Evolutionary conservation across 2,797 vertebrate genomes (phyloP), one percentile per base, ranked within the genome.

Genomic region (Eidolon dupreanum): DNA sequence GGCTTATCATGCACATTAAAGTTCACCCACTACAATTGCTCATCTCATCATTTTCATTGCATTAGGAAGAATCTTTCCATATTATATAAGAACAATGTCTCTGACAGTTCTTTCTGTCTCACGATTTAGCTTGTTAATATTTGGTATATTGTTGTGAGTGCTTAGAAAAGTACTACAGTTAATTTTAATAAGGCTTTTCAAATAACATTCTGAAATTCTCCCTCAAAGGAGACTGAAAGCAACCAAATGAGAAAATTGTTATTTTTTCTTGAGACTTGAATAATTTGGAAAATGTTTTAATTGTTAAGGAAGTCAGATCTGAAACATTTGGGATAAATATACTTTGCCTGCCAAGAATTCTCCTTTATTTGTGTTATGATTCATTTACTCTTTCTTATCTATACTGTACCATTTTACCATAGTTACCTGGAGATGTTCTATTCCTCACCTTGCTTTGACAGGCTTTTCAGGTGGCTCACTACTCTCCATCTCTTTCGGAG

Each of bases 141-240:
- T 87, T 43, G 4, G 31, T 71, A 38, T 53, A 53, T 49, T 86
- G 28, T 61, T 77, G 2, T 55, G 7, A 81, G 16, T 73, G n/a
- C 19, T 66, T 90, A 66, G 61, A 41, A 65, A 81, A 74, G 92
- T 89, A 43, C 11, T 51, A 22, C 33, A 24, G 41, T 28, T 94
- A 71, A 71, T 83, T 74, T 87, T 73, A 89, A 79, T 86, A 87
- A 89, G 73, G 28, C 0, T 77, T 86, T 71, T 51, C n/a, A 74
- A 88, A 93, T 53, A 93, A 33, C 33, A 57, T 78, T 91, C 87
- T 74, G 8, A 91, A 78, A 92, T 73, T 95, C 22, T 63, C 5
- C 31, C 53, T 65, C 43, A 38, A 63, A 79, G 17, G 3, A 22
- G 70, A n/a, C 22, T 65, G 31, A 77, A 71, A 81, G 38, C 11